A percentile compares a stretch with the other conserved stretches of the same genome.
These are phyloP conservation scores for Leucophenga maculata DNA, from an alignment of 2,888 invertebrate species.

Conservation along the genomic window DNA sequence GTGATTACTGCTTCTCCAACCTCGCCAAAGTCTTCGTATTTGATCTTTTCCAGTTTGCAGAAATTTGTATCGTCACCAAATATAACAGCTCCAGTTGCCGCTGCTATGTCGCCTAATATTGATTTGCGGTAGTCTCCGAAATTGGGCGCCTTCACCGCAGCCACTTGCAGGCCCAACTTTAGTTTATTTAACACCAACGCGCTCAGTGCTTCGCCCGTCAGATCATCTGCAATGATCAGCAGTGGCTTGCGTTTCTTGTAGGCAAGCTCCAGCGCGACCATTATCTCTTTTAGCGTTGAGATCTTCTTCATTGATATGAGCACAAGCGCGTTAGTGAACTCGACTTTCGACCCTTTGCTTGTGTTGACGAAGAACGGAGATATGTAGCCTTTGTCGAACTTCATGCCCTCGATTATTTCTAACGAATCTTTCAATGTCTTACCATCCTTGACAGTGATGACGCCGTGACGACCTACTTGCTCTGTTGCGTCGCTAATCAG, in stretches of 20 bases:
- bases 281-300: conserved; percentile 93
- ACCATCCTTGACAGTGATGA: conserved; percentile 99
- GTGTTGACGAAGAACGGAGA: conserved; percentile 99
- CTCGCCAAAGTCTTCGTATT: conserved; percentile 84
- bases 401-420: conserved; percentile 98
- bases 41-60: conserved; percentile 90
- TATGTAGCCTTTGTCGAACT: conserved; percentile 98
- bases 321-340: conserved; percentile 95
- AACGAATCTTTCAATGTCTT: conserved; percentile 96
- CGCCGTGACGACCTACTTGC: conserved; percentile 95
- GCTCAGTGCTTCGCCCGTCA: conserved; percentile 94
- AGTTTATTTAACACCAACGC: conserved; percentile 93
- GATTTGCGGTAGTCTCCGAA: conserved; percentile 96
- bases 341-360: conserved; percentile 96
- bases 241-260: conserved; percentile 93
- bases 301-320: conserved; percentile 98
- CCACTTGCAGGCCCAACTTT: conserved; percentile 93
- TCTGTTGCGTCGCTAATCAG: conserved; percentile 98
- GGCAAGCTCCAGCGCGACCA: conserved; percentile 95
- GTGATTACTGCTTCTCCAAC: conserved; percentile 92
- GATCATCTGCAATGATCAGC: conserved; percentile 95
- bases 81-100: conserved; percentile 91
- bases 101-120: conserved; percentile 92
- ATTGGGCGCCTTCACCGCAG: conserved; percentile 95
- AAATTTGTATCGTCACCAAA: conserved; percentile 95